phyloP scores from a whole-genome alignment of 2,113 vertebrate species.

The Phyllopteryx taeniolatus region DNA sequence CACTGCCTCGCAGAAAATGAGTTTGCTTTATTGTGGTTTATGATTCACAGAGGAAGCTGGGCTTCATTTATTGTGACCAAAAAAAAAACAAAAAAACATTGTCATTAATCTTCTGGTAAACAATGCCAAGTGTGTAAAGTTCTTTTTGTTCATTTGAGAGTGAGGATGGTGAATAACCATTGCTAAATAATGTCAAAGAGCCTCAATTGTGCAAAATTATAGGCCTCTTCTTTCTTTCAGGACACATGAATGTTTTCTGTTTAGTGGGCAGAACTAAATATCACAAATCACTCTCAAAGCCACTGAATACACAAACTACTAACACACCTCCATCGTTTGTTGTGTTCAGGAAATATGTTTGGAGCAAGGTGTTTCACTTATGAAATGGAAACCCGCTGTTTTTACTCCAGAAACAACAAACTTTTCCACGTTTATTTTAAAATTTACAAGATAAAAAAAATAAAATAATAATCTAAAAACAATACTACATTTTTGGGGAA shows the following conservation, averaged over 20 bases:
- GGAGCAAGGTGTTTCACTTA: not conserved
- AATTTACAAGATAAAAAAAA: too few relatives aligned
- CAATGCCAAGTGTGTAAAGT: constrained; percentile 24
- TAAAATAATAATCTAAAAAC: too few relatives aligned
- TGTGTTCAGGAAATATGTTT: not conserved
- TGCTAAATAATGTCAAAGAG: constrained; percentile 51
- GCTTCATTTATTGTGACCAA: not conserved
- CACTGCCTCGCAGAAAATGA: not conserved
- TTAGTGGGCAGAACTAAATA: constrained; percentile 12
- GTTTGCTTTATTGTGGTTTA: not conserved
- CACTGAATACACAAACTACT: not conserved
- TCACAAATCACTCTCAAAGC: not conserved
- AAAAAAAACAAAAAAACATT: constrained; percentile 3
- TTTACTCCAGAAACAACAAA: too few relatives aligned
- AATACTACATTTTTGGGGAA: too few relatives aligned
- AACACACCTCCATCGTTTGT: not conserved
- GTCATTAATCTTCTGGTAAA: constrained; percentile 17
- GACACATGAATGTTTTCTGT: constrained; percentile 32
- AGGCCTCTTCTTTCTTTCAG: not conserved
- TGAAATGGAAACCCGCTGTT: too few relatives aligned
- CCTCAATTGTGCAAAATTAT: constrained; percentile 23
- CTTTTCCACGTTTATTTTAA: too few relatives aligned
- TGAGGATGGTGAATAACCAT: constrained; percentile 37
- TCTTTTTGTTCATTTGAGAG: constrained; percentile 10
- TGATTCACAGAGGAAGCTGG: not conserved